These are phyloP conservation scores for Pterocles orientalis DNA, from an alignment of 2,113 vertebrate genomes.

Conservation along the genomic window DNA sequence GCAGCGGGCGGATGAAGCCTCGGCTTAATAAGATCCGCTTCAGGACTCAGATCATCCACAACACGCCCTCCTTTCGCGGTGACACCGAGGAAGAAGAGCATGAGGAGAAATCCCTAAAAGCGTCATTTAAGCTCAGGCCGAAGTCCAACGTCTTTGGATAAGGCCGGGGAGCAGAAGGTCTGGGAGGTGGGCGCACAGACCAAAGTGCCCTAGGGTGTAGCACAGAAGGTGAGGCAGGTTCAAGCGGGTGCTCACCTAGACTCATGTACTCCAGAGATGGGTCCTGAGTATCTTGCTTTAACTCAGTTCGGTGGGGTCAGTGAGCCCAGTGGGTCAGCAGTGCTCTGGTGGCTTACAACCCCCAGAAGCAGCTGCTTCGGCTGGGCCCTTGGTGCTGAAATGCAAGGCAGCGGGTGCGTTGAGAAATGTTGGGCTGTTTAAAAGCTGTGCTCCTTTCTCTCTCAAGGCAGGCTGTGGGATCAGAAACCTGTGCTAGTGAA, in stretches of 20 bases:
- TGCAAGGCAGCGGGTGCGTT: neutral
- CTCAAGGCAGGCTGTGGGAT: neutral
- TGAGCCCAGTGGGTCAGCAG: neutral
- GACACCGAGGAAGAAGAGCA: conserved; percentile 78
- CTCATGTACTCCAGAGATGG: neutral
- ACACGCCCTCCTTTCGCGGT: conserved; percentile 80
- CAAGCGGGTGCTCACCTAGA: neutral
- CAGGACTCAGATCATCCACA: conserved; percentile 93
- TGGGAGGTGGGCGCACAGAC: conserved; percentile 2
- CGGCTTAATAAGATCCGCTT: conserved; percentile 89
- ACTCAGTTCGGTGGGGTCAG: neutral
- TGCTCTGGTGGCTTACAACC: neutral
- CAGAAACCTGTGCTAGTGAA: neutral
- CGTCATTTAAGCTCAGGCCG: conserved; percentile 84
- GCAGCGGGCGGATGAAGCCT: conserved; percentile 84
- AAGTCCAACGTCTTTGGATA: conserved; percentile 94
- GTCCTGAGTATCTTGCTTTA: neutral
- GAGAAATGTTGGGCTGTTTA: neutral
- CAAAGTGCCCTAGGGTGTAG: neutral
- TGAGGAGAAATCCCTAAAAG: conserved; percentile 78
- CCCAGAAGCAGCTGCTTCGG: neutral
- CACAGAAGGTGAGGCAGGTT: neutral
- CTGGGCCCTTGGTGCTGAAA: neutral
- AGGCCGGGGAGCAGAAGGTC: neutral
- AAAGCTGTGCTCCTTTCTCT: neutral